These are phyloP conservation scores for Tenualosa thibaudeaui DNA, from an alignment of 2,797 vertebrate species.

Conservation along the genomic window DNA sequence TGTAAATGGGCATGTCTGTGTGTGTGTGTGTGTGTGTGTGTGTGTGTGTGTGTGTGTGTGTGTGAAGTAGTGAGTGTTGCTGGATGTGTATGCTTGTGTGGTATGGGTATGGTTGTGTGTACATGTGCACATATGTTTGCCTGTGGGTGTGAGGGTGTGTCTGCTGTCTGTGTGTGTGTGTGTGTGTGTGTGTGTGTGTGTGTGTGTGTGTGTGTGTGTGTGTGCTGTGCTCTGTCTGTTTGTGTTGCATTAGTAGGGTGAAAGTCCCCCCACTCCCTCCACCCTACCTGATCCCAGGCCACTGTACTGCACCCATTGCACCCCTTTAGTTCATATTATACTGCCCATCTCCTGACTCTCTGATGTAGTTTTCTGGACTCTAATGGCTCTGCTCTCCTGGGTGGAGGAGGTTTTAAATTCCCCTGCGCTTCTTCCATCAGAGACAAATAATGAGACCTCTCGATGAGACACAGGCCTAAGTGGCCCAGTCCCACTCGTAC, in stretches of 20 bases:
- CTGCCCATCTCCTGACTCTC: background rate
- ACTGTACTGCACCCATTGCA: too few species aligned
- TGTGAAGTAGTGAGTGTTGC: background rate
- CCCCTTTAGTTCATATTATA: too few species aligned
- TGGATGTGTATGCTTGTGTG: background rate
- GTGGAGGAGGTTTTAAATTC: background rate
- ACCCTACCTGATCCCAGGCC: too few species aligned
- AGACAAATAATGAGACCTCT: background rate
- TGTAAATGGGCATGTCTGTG: background rate
- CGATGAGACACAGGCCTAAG: background rate
- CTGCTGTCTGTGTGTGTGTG: background rate
- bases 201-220: too few species aligned
- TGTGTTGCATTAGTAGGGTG: background rate
- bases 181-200: background rate
- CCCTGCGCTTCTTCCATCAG: background rate
- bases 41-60: background rate
- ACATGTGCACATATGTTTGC: background rate
- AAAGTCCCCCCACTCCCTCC: background rate
- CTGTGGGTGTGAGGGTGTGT: background rate
- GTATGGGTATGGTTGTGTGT: background rate
- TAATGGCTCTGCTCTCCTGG: background rate
- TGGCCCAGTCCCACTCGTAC: background rate
- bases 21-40: background rate
- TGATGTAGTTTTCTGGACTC: background rate
- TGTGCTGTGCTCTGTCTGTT: background rate